phyloP scores from a whole-genome alignment of 2,113 vertebrate genomes.

The Pteropus alecto region DNA sequence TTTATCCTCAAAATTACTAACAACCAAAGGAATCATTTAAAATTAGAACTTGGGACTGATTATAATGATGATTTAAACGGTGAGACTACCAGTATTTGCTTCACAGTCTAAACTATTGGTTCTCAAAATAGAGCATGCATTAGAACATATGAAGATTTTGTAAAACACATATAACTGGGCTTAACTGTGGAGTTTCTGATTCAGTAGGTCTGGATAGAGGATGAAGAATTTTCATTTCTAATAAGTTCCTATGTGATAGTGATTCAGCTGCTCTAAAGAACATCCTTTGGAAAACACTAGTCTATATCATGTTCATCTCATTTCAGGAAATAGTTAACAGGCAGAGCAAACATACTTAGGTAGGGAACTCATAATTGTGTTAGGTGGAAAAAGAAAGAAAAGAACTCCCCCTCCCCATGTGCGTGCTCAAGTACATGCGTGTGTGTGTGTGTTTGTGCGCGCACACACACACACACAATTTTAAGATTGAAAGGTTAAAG shows the following conservation, averaged over 20 bases:
- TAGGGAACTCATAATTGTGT: background rate
- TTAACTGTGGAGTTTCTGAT: background rate
- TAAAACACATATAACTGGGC: background rate
- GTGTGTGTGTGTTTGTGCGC: too few species aligned
- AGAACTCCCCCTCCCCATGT: background rate
- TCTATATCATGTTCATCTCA: background rate
- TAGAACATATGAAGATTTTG: background rate
- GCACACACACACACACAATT: background rate
- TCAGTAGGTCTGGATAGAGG: background rate
- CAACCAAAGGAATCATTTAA: background rate
- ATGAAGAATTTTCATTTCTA: background rate
- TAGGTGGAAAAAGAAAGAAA: background rate
- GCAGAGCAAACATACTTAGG: background rate
- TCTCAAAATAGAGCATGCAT: background rate
- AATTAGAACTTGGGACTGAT: background rate
- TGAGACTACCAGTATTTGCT: background rate
- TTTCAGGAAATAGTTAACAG: background rate
- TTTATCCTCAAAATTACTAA: background rate
- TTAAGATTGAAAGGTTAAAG: background rate
- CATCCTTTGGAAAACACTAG: background rate
- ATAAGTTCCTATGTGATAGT: background rate
- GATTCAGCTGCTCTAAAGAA: background rate
- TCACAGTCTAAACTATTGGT: background rate
- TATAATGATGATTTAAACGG: background rate
- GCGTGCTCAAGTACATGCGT: too few species aligned